These are phyloP conservation scores for Camelus dromedarius DNA, from an alignment of 2,113 vertebrate species.

Conservation along the genomic window DNA sequence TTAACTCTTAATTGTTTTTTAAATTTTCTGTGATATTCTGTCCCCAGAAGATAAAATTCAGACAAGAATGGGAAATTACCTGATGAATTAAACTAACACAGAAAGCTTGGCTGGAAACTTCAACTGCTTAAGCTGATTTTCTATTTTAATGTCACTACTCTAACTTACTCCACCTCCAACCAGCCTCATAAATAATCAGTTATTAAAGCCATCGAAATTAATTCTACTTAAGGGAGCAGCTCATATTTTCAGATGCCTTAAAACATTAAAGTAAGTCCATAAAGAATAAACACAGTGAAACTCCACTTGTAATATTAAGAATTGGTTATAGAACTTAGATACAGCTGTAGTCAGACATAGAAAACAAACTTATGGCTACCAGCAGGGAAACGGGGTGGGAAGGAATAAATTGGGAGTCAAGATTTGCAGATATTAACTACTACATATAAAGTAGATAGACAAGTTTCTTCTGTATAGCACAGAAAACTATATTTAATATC, in stretches of 20 bases:
- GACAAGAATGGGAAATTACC: neutral
- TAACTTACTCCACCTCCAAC: neutral
- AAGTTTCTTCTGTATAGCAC: too few species aligned
- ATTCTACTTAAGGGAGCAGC: neutral
- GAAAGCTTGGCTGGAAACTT: neutral
- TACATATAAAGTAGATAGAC: too few species aligned
- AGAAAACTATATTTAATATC: too few species aligned
- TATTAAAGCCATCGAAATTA: slow-evolving; percentile 21
- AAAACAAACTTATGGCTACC: too few species aligned
- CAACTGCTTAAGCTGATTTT: neutral
- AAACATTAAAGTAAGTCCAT: slow-evolving; percentile 3
- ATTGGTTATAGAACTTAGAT: neutral
- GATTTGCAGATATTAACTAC: too few species aligned
- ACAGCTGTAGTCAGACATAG: neutral
- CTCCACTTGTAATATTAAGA: neutral
- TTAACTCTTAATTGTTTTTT: neutral
- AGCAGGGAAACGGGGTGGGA: too few species aligned
- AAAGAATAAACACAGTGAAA: slow-evolving; percentile 37
- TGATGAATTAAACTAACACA: neutral
- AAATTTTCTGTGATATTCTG: neutral
- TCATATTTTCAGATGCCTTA: neutral
- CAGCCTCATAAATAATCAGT: neutral
- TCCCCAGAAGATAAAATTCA: neutral
- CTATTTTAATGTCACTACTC: neutral
- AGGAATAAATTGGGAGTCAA: too few species aligned